A percentile compares a stretch with the other conserved stretches of the same genome.
These are phyloP conservation scores for Stictocephala bisonia DNA, from an alignment of 2,888 invertebrate genomes.

Conservation along the genomic window DNA sequence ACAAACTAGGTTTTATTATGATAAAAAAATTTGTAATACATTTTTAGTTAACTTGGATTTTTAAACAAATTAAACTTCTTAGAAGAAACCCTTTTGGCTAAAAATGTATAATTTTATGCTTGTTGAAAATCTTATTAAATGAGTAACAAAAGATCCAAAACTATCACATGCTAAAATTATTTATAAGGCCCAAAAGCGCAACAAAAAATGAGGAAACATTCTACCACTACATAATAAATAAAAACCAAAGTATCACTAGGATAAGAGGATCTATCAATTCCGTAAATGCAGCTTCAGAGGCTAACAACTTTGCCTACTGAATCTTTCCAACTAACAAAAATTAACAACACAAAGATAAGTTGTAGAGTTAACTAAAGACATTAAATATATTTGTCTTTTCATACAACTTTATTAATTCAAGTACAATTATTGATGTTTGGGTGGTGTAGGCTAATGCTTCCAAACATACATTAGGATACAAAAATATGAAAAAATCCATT, in stretches of 20 bases:
- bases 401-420: too few relatives aligned
- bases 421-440: too few relatives aligned
- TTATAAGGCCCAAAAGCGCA: neutral
- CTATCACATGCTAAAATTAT: constrained; percentile 4
- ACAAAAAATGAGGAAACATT: neutral
- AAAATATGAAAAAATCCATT: neutral
- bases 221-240: constrained; percentile 1
- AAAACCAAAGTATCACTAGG: constrained; percentile 18
- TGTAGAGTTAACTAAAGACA: constrained; percentile 4
- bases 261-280: constrained; percentile 34
- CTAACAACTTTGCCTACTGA: neutral
- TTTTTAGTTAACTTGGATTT: neutral
- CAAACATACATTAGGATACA: too few relatives aligned
- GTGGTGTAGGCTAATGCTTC: too few relatives aligned
- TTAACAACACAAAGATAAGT: neutral
- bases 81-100: too few relatives aligned
- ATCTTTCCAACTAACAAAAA: neutral
- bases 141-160: constrained; percentile 7
- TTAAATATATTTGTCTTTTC: constrained; percentile 19
- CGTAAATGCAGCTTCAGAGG: constrained; percentile 40
- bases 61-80: neutral
- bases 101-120: neutral
- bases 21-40: neutral
- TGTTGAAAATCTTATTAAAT: neutral
- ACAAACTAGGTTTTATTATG: constrained; percentile 9